A percentile compares a stretch with the other conserved stretches of the same genome.
These are phyloP conservation scores for Eilema griseolum DNA, from an alignment of 2,888 invertebrate species.

Conservation along the genomic window DNA sequence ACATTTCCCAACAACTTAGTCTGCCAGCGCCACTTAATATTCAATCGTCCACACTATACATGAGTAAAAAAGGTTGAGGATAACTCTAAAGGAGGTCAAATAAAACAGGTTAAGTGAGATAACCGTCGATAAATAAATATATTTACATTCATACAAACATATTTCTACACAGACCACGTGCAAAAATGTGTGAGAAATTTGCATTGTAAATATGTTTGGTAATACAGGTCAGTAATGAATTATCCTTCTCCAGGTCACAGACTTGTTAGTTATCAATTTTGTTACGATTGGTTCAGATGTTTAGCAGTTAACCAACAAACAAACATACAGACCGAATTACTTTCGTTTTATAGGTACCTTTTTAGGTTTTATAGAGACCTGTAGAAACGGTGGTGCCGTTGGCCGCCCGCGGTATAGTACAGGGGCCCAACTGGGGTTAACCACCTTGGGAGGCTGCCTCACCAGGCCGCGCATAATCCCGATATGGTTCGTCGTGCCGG, in stretches of 20 bases:
- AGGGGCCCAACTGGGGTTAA: too few species aligned
- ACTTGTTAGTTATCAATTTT: not conserved
- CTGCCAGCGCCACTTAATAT: conserved; percentile 10
- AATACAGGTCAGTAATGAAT: not conserved
- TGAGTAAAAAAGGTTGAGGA: conserved; percentile 13
- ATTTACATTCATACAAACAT: conserved; percentile 17
- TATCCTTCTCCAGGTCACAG: not conserved
- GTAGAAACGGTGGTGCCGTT: too few species aligned
- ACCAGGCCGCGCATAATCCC: too few species aligned
- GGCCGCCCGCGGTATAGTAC: too few species aligned
- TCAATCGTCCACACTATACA: not conserved
- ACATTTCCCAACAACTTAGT: conserved; percentile 1
- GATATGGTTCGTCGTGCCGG: too few species aligned
- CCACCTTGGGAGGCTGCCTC: too few species aligned
- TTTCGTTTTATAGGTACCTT: too few species aligned
- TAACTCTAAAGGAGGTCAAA: conserved; percentile 23
- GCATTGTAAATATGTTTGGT: conserved; percentile 15
- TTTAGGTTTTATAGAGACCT: too few species aligned
- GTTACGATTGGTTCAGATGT: too few species aligned
- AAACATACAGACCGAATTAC: too few species aligned
- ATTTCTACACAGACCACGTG: conserved; percentile 14
- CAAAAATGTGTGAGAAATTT: conserved; percentile 16
- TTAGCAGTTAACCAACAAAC: too few species aligned
- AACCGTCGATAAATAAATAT: conserved; percentile 22
- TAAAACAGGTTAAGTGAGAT: conserved; percentile 20